Conservation (phyloP, 1,140 invertebrate species). For the Cyrtorhinus lividipennis region DNA sequence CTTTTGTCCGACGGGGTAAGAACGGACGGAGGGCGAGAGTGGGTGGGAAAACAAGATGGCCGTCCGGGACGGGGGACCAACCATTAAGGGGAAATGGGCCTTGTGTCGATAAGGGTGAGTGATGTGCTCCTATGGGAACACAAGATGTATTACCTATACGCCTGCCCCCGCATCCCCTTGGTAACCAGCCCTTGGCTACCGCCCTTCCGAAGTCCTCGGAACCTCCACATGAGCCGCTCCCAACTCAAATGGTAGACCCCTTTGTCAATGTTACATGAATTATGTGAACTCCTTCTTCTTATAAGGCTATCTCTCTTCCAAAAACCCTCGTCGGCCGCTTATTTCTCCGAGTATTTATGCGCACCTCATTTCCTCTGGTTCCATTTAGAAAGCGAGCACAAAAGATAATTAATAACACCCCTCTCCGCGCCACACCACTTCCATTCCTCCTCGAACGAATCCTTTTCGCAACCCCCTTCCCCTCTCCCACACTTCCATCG, state of each 20-base stretch:
- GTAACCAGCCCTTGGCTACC: not conserved
- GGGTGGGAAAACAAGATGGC: slow-evolving; percentile 13
- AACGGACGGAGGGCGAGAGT: not conserved
- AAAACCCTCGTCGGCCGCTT: not conserved
- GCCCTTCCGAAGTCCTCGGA: not conserved
- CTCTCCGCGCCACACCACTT: not conserved
- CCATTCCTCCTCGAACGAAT: not conserved
- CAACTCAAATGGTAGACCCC: slow-evolving; percentile 7
- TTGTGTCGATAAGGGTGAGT: slow-evolving; percentile 15
- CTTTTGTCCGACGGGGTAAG: not conserved
- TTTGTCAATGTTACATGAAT: slow-evolving; percentile 13
- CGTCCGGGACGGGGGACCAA: slow-evolving; percentile 6
- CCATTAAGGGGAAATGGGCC: slow-evolving; percentile 12
- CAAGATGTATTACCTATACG: slow-evolving; percentile 14
- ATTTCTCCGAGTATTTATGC: slow-evolving; percentile 8
- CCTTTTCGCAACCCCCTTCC: not conserved
- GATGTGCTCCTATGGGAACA: slow-evolving; percentile 13
- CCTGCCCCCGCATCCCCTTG: not conserved
- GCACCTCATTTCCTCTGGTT: slow-evolving; percentile 11
- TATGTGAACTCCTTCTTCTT: not conserved
- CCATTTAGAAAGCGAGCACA: slow-evolving; percentile 9
- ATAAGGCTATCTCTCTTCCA: not conserved
- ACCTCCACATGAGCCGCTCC: not conserved
- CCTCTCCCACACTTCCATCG: not conserved
- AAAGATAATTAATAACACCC: slow-evolving; percentile 15